A percentile compares a stretch with the other conserved stretches of the same genome.
These are phyloP conservation scores for Tupaia tana DNA, from an alignment of 2,113 vertebrate genomes.

Conservation along the genomic window DNA sequence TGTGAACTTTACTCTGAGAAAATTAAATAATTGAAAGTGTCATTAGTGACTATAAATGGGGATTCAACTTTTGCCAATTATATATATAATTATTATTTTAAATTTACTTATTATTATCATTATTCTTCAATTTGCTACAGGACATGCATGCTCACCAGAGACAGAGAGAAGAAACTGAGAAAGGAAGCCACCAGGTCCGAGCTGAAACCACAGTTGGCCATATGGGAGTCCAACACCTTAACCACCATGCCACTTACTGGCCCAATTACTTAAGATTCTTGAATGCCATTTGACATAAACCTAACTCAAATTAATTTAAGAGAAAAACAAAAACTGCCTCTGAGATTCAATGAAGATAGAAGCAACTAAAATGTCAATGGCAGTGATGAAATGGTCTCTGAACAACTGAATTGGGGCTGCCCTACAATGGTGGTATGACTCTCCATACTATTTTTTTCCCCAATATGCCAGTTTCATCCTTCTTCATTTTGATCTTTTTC, in stretches of 20 bases:
- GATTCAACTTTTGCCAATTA: not conserved
- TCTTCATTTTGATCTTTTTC: not conserved
- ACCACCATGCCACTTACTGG: too few species aligned
- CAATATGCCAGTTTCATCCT: not conserved
- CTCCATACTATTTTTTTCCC: not conserved
- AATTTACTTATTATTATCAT: too few species aligned
- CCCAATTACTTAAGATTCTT: not conserved
- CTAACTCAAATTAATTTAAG: not conserved
- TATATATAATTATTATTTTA: too few species aligned
- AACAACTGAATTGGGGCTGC: not conserved
- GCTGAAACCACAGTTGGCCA: too few species aligned
- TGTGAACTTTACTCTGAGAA: conserved; percentile 8
- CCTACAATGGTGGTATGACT: not conserved
- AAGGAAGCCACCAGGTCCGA: too few species aligned
- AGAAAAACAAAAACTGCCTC: conserved; percentile 11
- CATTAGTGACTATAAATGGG: not conserved
- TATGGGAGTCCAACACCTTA: too few species aligned
- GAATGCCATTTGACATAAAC: not conserved
- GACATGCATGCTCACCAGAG: too few species aligned
- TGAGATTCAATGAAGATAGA: not conserved
- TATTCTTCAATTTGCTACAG: too few species aligned
- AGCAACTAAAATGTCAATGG: not conserved
- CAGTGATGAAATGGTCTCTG: not conserved
- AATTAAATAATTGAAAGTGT: conserved; percentile 17
- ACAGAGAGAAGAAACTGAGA: too few species aligned